Percentiles rank a stretch among this genome's conserved stretches.
Conservation (phyloP, 2,797 vertebrate genomes). For the Parambassis ranga region DNA sequence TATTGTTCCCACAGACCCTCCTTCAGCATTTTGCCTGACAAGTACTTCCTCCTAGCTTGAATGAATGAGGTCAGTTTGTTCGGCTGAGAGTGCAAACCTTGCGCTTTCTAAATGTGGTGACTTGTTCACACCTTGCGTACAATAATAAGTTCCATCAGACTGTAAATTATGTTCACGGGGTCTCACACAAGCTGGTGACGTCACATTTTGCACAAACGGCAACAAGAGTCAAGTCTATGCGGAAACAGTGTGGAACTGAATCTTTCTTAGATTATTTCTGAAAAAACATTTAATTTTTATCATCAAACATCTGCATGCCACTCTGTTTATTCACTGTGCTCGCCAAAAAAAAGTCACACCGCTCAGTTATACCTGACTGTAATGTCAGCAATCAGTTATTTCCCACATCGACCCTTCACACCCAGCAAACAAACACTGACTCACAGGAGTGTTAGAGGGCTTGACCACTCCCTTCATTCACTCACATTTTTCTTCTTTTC, state of each 20-base stretch:
- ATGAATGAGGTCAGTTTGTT: slow-evolving; percentile 64
- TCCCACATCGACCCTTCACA: slow-evolving; percentile 43
- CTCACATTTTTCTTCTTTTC: slow-evolving; percentile 26
- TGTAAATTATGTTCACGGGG: slow-evolving; percentile 21
- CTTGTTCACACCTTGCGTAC: slow-evolving; percentile 35
- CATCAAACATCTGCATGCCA: not conserved
- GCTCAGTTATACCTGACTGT: slow-evolving; percentile 8
- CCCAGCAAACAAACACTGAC: slow-evolving; percentile 59
- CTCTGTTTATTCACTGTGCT: not conserved
- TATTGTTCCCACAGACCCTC: slow-evolving; percentile 8
- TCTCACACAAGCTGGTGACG: not conserved
- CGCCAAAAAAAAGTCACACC: slow-evolving; percentile 9
- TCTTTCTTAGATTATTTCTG: not conserved
- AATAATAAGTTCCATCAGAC: slow-evolving; percentile 34
- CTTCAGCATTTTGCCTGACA: slow-evolving; percentile 34
- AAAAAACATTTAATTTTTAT: not conserved
- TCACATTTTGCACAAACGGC: slow-evolving; percentile 5
- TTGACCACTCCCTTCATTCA: slow-evolving; percentile 54
- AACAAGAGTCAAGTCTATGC: not conserved
- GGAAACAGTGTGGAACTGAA: slow-evolving; percentile 2
- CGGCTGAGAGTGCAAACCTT: slow-evolving; percentile 46
- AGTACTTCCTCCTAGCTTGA: slow-evolving; percentile 40
- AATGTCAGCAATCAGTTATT: slow-evolving; percentile 24
- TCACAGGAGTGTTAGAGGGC: slow-evolving; percentile 22
- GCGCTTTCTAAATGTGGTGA: slow-evolving; percentile 65